phyloP scores from a whole-genome alignment of 1,140 invertebrate species.

The Myzus persicae region DNA sequence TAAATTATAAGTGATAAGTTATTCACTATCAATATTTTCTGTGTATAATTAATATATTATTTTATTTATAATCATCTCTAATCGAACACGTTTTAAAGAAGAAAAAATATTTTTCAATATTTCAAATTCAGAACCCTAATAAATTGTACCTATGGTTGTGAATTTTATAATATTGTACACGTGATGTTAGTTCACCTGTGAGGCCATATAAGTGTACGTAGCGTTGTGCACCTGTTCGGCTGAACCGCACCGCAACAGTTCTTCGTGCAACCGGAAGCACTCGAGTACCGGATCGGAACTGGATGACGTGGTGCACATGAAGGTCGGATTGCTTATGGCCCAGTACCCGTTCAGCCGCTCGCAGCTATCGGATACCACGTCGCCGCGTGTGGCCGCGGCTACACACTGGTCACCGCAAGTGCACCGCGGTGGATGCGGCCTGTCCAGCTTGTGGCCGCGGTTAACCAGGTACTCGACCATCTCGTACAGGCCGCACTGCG shows the following conservation, averaged over 20 bases:
- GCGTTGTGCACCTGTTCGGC: conserved; percentile 69
- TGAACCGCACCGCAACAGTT: conserved; percentile 66
- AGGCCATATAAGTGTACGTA: conserved; percentile 69
- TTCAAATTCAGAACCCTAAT: too few relatives aligned
- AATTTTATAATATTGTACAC: too few relatives aligned
- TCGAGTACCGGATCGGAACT: conserved; percentile 72
- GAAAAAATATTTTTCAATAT: too few relatives aligned
- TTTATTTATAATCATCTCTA: too few relatives aligned
- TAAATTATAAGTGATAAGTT: too few relatives aligned
- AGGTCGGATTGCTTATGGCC: conserved; percentile 73
- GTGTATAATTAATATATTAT: too few relatives aligned
- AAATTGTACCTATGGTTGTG: too few relatives aligned
- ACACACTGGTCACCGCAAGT: conserved; percentile 69
- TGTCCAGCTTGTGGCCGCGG: conserved; percentile 67
- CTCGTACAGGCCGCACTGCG: conserved; percentile 75
- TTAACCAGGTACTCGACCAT: conserved; percentile 73
- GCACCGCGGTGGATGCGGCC: conserved; percentile 72
- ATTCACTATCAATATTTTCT: too few relatives aligned
- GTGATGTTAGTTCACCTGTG: conserved; percentile 64
- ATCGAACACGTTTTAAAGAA: too few relatives aligned
- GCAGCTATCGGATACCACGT: conserved; percentile 66
- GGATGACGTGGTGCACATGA: conserved; percentile 71
- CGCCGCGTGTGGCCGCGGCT: conserved; percentile 61
- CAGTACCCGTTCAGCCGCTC: conserved; percentile 69
- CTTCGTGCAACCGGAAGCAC: conserved; percentile 70